Percentiles rank a stretch among this genome's conserved stretches.
These are phyloP conservation scores for Branchinecta lindahli DNA, from an alignment of 1,140 invertebrate genomes.

Conservation along the genomic window DNA sequence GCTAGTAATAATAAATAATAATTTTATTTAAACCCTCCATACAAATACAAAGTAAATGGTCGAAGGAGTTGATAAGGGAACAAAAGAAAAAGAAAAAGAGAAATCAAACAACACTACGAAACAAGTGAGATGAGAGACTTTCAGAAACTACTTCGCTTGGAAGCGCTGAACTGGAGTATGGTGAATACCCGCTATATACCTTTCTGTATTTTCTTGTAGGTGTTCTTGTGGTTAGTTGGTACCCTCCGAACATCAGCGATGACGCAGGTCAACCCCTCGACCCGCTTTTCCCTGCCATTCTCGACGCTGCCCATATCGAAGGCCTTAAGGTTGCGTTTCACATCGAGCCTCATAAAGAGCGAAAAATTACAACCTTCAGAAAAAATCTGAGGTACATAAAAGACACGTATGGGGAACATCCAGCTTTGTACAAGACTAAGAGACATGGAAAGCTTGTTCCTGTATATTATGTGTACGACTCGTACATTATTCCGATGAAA, in stretches of 20 bases:
- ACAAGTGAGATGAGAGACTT: no score
- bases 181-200: no score
- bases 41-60: no score
- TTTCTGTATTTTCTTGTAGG: slow-evolving; percentile 24
- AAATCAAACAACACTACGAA: no score
- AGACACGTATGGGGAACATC: slow-evolving; percentile 33
- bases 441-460: slow-evolving; percentile 27
- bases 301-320: slow-evolving; percentile 30
- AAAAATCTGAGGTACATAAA: slow-evolving; percentile 32
- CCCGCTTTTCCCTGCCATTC: slow-evolving; percentile 27
- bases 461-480: slow-evolving; percentile 38
- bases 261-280: slow-evolving; percentile 29
- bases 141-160: no score
- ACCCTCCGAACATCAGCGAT: slow-evolving; percentile 28
- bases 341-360: slow-evolving; percentile 35
- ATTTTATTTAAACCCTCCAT: no score
- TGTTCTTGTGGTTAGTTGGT: slow-evolving; percentile 33
- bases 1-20: no score
- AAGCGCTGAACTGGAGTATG: no score
- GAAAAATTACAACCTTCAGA: slow-evolving; percentile 28
- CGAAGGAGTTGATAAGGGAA: no score
- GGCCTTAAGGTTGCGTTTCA: slow-evolving; percentile 35
- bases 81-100: no score
- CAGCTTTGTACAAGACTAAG: slow-evolving; percentile 32
- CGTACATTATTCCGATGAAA: slow-evolving; percentile 27